These are phyloP conservation scores for Pipa parva DNA, from an alignment of 2,113 vertebrate genomes.

Conservation along the genomic window DNA sequence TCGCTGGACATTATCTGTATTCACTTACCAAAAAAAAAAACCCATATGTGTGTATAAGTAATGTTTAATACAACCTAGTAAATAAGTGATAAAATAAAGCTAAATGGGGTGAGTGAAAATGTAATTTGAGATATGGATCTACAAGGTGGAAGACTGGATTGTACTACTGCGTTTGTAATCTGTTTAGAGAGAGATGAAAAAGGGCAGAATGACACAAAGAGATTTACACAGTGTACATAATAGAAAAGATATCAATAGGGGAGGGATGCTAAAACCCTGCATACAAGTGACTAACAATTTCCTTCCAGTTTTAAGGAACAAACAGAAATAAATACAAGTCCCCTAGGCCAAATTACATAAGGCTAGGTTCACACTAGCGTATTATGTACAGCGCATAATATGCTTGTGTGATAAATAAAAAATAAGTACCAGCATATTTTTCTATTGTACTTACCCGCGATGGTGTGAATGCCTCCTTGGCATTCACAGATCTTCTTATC, in stretches of 20 bases:
- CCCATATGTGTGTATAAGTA: slow-evolving; percentile 10
- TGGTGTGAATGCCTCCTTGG: too few species aligned
- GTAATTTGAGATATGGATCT: slow-evolving; percentile 41
- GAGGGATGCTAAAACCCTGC: neutral
- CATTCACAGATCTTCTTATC: too few species aligned
- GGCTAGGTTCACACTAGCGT: too few species aligned
- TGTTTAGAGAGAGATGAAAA: slow-evolving; percentile 27
- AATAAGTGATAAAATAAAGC: slow-evolving; percentile 22
- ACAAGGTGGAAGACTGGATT: slow-evolving; percentile 35
- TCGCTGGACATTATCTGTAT: neutral
- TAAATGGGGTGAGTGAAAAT: slow-evolving; percentile 7
- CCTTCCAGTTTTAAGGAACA: too few species aligned
- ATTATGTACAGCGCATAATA: too few species aligned
- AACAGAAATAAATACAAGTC: too few species aligned
- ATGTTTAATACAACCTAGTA: slow-evolving; percentile 6
- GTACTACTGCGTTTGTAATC: slow-evolving; percentile 23
- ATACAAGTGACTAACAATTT: slow-evolving; percentile 10
- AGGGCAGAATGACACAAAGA: slow-evolving; percentile 32
- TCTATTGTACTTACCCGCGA: too few species aligned
- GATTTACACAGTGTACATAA: slow-evolving; percentile 37
- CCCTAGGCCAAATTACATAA: too few species aligned
- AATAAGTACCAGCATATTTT: too few species aligned
- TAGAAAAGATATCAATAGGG: slow-evolving; percentile 20
- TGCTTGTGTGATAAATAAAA: too few species aligned
- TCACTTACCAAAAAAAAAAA: slow-evolving; percentile 5